Percentiles rank a stretch among this genome's conserved stretches.
Evolutionary conservation across 2,888 invertebrate genomes (phyloP).

Genomic region (Nasonovia ribisnigri): DNA sequence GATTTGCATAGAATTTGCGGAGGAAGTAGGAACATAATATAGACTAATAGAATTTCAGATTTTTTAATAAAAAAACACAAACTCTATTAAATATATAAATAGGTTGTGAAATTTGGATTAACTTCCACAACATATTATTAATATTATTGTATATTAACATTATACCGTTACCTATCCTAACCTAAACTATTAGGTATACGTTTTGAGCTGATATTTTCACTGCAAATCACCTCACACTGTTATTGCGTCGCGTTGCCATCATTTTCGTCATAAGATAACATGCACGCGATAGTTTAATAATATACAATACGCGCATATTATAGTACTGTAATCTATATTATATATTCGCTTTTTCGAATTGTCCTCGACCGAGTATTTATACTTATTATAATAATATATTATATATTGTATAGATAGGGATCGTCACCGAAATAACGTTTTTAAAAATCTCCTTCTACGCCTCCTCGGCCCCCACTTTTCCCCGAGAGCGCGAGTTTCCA

Average conservation of each 20-base stretch:
- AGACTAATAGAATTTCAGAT: too few relatives aligned
- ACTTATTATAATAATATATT: too few relatives aligned
- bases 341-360: not conserved
- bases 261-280: not conserved
- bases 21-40: too few relatives aligned
- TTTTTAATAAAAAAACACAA: not conserved
- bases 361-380: not conserved
- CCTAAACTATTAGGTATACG: not conserved
- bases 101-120: not conserved
- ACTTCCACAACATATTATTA: not conserved
- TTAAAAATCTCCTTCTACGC: not conserved
- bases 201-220: not conserved
- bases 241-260: not conserved
- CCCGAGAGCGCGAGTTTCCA: too few relatives aligned
- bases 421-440: not conserved
- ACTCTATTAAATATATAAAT: not conserved
- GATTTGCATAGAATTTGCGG: not conserved
- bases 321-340: not conserved
- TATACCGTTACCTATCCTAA: not conserved
- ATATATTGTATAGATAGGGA: not conserved
- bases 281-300: not conserved
- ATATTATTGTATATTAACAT: not conserved
- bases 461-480: not conserved
- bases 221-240: not conserved
- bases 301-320: not conserved